Evolutionary conservation across 2,113 vertebrate genomes (phyloP).

Genomic region (Psittacara wagleri): DNA sequence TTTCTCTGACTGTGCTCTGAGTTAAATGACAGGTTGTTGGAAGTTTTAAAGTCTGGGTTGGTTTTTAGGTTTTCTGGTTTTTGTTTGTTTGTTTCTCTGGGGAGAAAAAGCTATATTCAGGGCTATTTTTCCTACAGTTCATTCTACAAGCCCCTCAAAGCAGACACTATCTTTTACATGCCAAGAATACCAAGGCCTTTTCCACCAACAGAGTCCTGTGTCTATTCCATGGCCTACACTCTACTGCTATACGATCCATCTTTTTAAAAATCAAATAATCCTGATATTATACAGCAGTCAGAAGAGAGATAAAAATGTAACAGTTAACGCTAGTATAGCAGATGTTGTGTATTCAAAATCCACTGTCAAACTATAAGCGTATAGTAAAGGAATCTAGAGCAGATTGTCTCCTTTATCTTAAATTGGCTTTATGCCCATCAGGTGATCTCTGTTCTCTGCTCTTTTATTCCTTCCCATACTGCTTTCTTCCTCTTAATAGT

Average conservation of each 20-base stretch:
- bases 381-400: neutral
- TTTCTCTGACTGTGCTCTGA: neutral
- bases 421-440: neutral
- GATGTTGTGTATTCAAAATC: neutral
- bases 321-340: neutral
- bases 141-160: neutral
- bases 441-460: neutral
- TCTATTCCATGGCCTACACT: neutral
- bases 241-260: neutral
- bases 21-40: neutral
- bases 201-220: neutral
- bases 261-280: neutral
- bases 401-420: conserved; percentile 1
- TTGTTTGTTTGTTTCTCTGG: neutral
- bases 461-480: neutral
- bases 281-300: neutral
- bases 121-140: neutral
- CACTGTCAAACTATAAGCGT: rapidly evolving
- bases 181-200: neutral
- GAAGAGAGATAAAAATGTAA: neutral
- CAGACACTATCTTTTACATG: neutral
- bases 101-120: neutral
- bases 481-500: neutral
- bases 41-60: neutral
- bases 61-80: neutral